Evolutionary conservation across 1,140 invertebrate genomes (phyloP), one percentile per base, ranked within the genome.

Genomic region (Drosophila sturtevanti): DNA sequence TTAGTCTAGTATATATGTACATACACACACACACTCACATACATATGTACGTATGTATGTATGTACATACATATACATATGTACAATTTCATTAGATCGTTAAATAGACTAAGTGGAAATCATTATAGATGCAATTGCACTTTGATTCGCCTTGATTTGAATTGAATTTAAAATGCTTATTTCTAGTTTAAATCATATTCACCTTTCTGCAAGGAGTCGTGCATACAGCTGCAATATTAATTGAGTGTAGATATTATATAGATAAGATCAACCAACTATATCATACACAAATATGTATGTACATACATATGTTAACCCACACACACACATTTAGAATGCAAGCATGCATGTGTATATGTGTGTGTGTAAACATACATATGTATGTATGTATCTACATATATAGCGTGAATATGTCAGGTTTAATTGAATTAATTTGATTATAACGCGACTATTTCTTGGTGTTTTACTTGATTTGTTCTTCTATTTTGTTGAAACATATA

Each of bases 131-230:
- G 31, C 9, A 22, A 38, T 48, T 68, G 38, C 5, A 48, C 9
- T 48, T 48, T 48, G 41, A 48, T 48, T 56, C 11, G 5, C 18
- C 14, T 14, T 18, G 24, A 60, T 4, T 41, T 75, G 75, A 41
- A 38, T 35, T 54, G 75, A 76, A 16, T 16, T 59, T 76, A 65
- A 52, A 63, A 55, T 41, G 27, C 72, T 76, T 76, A 76, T 51
- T 41, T 68, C 72, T 76, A 76, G 37, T 63, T 76, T 62, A 61
- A 69, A 68, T 68, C 68, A 82, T 89, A 89, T 89, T 89, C 84
- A 89, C 84, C 84, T 89, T 80, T 89, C 52, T 89, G 84, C 80
- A 89, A 89, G 80, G 84, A 89, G 84, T 89, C 84, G 84, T 89
- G 84, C 84, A 89, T 89, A 84, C 85, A 84, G 85, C 84, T 84